Percentiles rank a stretch among this genome's conserved stretches.
These are phyloP conservation scores for Pachymerium ferrugineum DNA, from an alignment of 2,888 invertebrate species.

Conservation along the genomic window DNA sequence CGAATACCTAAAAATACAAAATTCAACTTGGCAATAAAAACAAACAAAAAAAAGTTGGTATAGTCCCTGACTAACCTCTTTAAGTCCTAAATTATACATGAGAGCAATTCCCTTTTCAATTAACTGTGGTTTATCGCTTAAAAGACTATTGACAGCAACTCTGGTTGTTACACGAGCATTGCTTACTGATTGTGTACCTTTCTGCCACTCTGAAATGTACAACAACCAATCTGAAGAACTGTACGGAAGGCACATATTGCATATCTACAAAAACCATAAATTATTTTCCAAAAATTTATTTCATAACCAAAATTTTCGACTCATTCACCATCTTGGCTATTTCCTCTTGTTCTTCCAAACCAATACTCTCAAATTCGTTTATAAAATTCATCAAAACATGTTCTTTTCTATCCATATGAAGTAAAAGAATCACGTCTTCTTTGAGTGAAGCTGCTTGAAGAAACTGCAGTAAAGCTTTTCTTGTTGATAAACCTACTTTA, in stretches of 20 bases:
- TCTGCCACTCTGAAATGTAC: slow-evolving; percentile 89
- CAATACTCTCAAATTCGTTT: slow-evolving; percentile 67
- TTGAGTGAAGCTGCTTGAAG: slow-evolving; percentile 51
- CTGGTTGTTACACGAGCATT: slow-evolving; percentile 87
- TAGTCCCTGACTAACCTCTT: slow-evolving; percentile 66
- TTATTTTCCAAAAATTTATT: not conserved
- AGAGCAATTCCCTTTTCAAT: slow-evolving; percentile 79
- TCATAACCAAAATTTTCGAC: too few species aligned
- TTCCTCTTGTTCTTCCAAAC: slow-evolving; percentile 69
- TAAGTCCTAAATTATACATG: slow-evolving; percentile 83
- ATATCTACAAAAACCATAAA: slow-evolving; percentile 57
- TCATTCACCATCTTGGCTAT: slow-evolving; percentile 73
- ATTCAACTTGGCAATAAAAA: not conserved
- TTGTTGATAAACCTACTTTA: slow-evolving; percentile 36
- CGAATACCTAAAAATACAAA: slow-evolving; percentile 66
- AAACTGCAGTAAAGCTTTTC: slow-evolving; percentile 39
- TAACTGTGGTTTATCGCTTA: slow-evolving; percentile 64
- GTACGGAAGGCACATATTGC: slow-evolving; percentile 82
- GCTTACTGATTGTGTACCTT: slow-evolving; percentile 61
- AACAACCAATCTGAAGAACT: slow-evolving; percentile 87
- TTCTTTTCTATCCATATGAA: slow-evolving; percentile 83
- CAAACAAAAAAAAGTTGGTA: not conserved
- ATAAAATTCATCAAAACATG: slow-evolving; percentile 85
- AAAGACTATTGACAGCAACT: slow-evolving; percentile 65
- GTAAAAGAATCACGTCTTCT: slow-evolving; percentile 79